Evolutionary conservation across 1,140 invertebrate genomes (phyloP).

Genomic region (Geopemphigus sp.): DNA sequence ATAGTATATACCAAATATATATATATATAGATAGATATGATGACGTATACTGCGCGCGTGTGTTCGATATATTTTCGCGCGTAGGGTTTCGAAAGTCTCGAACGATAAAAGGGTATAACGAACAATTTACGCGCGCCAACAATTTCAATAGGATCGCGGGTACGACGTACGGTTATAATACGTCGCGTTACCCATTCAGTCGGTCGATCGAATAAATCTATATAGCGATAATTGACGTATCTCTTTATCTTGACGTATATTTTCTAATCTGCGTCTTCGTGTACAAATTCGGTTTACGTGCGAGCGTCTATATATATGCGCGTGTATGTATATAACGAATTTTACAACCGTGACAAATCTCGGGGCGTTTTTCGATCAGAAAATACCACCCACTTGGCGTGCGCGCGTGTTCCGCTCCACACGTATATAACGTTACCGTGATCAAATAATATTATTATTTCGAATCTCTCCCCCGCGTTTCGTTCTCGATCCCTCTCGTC

Average conservation of each 20-base stretch:
- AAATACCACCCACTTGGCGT: slow-evolving; percentile 47
- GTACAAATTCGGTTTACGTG: too few relatives aligned
- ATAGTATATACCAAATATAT: too few relatives aligned
- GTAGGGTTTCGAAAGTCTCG: too few relatives aligned
- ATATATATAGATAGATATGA: too few relatives aligned
- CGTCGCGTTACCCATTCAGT: slow-evolving; percentile 25
- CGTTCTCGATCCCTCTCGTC: not conserved
- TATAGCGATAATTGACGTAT: too few relatives aligned
- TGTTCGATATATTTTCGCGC: too few relatives aligned
- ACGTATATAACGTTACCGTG: slow-evolving; percentile 23
- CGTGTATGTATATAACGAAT: too few relatives aligned
- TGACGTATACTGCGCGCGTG: too few relatives aligned
- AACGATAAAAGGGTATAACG: too few relatives aligned
- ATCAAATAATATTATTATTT: slow-evolving; percentile 46
- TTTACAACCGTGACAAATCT: slow-evolving; percentile 44
- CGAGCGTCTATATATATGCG: too few relatives aligned
- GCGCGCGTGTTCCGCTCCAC: slow-evolving; percentile 18
- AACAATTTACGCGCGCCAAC: slow-evolving; percentile 3
- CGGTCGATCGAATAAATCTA: slow-evolving; percentile 28
- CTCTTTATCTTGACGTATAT: too few relatives aligned
- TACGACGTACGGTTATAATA: too few relatives aligned
- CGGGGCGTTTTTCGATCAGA: slow-evolving; percentile 44
- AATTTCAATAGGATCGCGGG: slow-evolving; percentile 23
- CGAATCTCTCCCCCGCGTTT: slow-evolving; percentile 11
- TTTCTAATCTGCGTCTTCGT: slow-evolving; percentile 43